Conservation (phyloP, 2,113 vertebrate genomes). For the Alexandromys fortis region DNA sequence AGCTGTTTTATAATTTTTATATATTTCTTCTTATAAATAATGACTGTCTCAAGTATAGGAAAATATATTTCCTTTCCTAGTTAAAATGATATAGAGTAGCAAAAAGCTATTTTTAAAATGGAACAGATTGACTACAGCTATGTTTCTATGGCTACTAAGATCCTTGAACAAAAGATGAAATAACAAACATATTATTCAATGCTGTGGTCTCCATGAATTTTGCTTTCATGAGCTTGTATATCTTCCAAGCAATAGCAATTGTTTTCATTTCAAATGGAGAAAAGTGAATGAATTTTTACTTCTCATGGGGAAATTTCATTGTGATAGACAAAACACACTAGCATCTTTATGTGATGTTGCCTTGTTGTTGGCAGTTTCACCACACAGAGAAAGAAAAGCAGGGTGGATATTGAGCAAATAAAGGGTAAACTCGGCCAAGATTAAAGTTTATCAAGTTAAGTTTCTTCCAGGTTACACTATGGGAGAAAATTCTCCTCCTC, state of each 20-base stretch:
- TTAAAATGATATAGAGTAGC: not conserved
- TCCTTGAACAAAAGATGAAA: conserved; percentile 74
- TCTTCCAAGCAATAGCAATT: conserved; percentile 11
- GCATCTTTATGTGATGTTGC: not conserved
- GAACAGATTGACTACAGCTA: conserved; percentile 55
- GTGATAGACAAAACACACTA: not conserved
- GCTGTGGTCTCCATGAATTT: conserved; percentile 20
- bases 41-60: conserved; percentile 7
- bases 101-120: conserved; percentile 61
- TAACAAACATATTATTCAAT: conserved; percentile 57
- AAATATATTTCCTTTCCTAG: conserved; percentile 22
- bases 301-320: not conserved
- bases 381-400: not conserved
- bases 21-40: not conserved
- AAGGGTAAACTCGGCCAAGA: not conserved
- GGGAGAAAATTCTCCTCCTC: not conserved
- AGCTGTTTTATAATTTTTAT: not conserved
- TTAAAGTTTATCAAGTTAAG: not conserved
- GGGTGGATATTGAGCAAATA: not conserved
- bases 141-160: conserved; percentile 78
- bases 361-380: not conserved
- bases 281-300: not conserved
- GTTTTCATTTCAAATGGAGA: not conserved
- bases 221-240: not conserved
- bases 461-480: not conserved